These are phyloP conservation scores for Cephus pygmeus DNA, from an alignment of 2,888 invertebrate species.

Conservation along the genomic window DNA sequence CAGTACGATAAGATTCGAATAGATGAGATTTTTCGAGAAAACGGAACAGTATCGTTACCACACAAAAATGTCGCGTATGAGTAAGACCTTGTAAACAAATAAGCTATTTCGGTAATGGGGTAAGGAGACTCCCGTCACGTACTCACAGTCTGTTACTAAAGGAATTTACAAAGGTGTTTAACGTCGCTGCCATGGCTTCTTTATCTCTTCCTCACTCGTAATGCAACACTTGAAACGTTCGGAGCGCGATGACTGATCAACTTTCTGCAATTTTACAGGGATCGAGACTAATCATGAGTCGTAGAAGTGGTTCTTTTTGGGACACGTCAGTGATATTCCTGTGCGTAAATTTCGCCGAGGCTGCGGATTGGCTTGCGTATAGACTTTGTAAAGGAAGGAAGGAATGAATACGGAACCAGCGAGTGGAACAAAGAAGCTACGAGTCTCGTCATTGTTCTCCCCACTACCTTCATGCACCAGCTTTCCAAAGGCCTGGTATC, in stretches of 20 bases:
- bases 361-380: conserved; percentile 41
- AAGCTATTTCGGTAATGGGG: conserved; percentile 17
- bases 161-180: conserved; percentile 75
- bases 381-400: neutral
- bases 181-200: conserved; percentile 70
- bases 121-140: conserved; percentile 27
- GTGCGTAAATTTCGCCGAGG: conserved; percentile 47
- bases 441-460: neutral
- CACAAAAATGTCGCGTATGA: neutral
- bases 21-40: neutral
- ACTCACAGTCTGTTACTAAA: conserved; percentile 80
- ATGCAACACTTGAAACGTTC: conserved; percentile 12
- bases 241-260: conserved; percentile 23
- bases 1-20: neutral
- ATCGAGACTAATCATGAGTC: conserved; percentile 55
- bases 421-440: neutral
- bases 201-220: conserved; percentile 24
- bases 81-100: conserved; percentile 17
- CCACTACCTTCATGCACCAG: neutral
- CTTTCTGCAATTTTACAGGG: conserved; percentile 36
- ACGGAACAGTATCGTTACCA: neutral
- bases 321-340: conserved; percentile 64
- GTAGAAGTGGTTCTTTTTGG: conserved; percentile 46
- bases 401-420: neutral
- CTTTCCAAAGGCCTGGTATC: neutral